Evolutionary conservation across 2,888 invertebrate genomes (phyloP).

Genomic region (Zhengitettix transpicula): DNA sequence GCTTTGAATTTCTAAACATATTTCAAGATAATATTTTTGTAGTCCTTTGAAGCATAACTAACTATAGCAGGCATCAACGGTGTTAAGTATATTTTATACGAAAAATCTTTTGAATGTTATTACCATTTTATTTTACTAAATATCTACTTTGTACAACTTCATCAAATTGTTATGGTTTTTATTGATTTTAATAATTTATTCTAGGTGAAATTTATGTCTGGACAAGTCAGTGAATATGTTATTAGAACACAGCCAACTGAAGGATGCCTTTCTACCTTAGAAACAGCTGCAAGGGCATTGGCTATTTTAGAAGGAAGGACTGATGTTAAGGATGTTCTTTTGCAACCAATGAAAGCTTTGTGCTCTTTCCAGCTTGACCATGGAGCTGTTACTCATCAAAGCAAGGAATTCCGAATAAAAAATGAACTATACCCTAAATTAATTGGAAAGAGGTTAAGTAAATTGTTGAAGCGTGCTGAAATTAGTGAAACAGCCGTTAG

Average conservation of each 20-base stretch:
- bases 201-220: slow-evolving; percentile 57
- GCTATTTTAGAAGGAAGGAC: slow-evolving; percentile 55
- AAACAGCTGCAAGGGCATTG: slow-evolving; percentile 67
- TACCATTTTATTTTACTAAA: too few relatives aligned
- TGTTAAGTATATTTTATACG: too few relatives aligned
- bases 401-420: slow-evolving; percentile 74
- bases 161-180: too few relatives aligned
- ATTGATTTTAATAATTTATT: slow-evolving; percentile 3
- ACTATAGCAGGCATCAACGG: too few relatives aligned
- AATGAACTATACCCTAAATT: slow-evolving; percentile 63
- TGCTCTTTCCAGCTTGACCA: slow-evolving; percentile 77
- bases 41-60: too few relatives aligned
- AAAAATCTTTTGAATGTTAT: too few relatives aligned
- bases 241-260: slow-evolving; percentile 89
- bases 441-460: slow-evolving; percentile 57
- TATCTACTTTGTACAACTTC: too few relatives aligned
- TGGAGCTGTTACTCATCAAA: slow-evolving; percentile 86
- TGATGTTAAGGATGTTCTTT: slow-evolving; percentile 41
- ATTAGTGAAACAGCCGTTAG: neutral
- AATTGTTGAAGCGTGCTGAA: slow-evolving; percentile 2
- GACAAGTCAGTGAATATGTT: slow-evolving; percentile 66
- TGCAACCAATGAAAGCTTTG: slow-evolving; percentile 63
- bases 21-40: too few relatives aligned
- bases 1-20: too few relatives aligned
- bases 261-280: slow-evolving; percentile 77